These are phyloP conservation scores for Pollenia amentaria DNA, from an alignment of 2,888 invertebrate genomes.

Conservation along the genomic window DNA sequence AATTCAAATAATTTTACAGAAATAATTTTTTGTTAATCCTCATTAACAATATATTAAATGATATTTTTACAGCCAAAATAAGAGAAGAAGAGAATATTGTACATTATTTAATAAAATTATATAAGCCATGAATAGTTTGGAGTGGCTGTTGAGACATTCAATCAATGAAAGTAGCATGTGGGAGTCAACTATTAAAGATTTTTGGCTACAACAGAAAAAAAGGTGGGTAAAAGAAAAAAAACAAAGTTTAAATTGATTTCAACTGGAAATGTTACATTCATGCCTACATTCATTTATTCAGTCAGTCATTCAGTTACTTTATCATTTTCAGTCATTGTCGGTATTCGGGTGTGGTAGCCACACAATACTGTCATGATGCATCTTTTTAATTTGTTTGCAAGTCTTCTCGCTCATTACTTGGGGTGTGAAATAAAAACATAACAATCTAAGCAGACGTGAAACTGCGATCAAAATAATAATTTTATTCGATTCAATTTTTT, in stretches of 20 bases:
- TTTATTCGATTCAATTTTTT: background rate
- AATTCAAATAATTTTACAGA: too few relatives aligned
- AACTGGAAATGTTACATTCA: conserved; percentile 49
- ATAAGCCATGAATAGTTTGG: conserved; percentile 52
- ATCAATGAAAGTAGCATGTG: conserved; percentile 69
- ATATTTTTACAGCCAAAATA: too few relatives aligned
- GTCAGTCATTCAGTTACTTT: conserved; percentile 21
- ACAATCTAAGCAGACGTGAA: background rate
- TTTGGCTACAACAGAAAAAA: conserved; percentile 47
- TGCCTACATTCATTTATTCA: conserved; percentile 47
- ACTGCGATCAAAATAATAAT: background rate
- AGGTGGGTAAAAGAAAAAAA: conserved; percentile 59
- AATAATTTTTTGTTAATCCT: too few relatives aligned
- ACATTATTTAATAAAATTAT: conserved; percentile 9
- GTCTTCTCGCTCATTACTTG: background rate
- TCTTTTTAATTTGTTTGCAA: conserved; percentile 37
- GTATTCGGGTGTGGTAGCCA: conserved; percentile 59
- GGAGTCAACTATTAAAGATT: conserved; percentile 60
- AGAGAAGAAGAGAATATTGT: background rate
- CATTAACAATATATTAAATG: too few relatives aligned
- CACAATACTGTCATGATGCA: conserved; percentile 60
- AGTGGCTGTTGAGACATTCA: conserved; percentile 65
- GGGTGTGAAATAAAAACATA: conserved; percentile 48
- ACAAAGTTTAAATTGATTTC: conserved; percentile 58
- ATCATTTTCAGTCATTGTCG: conserved; percentile 30